Percentiles rank a stretch among this genome's conserved stretches.
Evolutionary conservation across 2,113 vertebrate species (phyloP).

Genomic region (Poicephalus gulielmi): DNA sequence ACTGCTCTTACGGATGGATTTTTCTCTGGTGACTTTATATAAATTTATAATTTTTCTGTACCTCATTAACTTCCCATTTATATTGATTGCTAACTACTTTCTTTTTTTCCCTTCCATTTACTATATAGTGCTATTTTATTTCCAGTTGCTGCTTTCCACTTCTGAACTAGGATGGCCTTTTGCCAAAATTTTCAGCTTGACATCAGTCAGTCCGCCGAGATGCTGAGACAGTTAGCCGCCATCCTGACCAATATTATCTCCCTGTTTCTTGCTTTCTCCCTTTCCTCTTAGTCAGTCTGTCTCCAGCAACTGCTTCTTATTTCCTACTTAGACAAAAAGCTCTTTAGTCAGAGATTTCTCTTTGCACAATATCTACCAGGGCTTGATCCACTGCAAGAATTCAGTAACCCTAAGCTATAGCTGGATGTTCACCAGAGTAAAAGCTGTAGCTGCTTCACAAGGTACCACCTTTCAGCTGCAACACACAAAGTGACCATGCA

Average conservation of each 20-base stretch:
- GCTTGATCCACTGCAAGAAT: neutral
- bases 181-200: conserved; percentile 51
- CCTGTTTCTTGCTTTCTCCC: conserved; percentile 12
- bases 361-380: neutral
- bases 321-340: neutral
- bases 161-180: conserved; percentile 29
- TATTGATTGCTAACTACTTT: conserved; percentile 55
- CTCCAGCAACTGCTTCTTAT: conserved; percentile 13
- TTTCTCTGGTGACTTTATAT: neutral
- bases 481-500: neutral
- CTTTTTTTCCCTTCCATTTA: conserved; percentile 21
- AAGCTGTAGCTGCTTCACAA: neutral
- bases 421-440: neutral
- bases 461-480: neutral
- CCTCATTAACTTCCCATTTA: conserved; percentile 57
- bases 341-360: neutral
- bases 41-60: conserved; percentile 39
- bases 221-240: conserved; percentile 42
- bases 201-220: neutral
- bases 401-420: neutral
- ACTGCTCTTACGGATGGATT: neutral
- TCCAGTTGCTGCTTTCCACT: conserved; percentile 11
- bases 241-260: conserved; percentile 12
- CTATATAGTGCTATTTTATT: conserved; percentile 40
- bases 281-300: conserved; percentile 28